phyloP scores from a whole-genome alignment of 2,797 vertebrate species.

The Poliocrania exsul region DNA sequence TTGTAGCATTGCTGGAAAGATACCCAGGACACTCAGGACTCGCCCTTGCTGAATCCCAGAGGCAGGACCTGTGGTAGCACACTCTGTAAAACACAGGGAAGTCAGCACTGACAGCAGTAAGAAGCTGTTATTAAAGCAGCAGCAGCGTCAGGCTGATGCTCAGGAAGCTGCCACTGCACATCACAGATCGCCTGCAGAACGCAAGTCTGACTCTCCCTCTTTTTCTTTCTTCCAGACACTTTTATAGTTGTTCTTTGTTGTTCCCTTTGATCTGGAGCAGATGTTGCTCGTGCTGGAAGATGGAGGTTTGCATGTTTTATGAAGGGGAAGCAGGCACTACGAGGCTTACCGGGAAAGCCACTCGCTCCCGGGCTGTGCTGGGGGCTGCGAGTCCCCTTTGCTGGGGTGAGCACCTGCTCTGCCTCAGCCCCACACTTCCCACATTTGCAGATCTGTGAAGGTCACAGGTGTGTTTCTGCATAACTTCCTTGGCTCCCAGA shows the following conservation, averaged over 20 bases:
- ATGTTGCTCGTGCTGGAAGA: slow-evolving; percentile 15
- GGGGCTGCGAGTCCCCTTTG: background rate
- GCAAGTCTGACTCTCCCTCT: background rate
- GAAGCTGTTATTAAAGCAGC: background rate
- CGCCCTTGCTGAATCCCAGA: fast-evolving
- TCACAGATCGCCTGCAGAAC: slow-evolving; percentile 33
- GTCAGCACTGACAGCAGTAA: background rate
- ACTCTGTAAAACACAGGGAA: background rate
- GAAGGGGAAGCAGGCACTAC: background rate
- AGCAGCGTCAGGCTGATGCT: background rate
- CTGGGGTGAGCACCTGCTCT: background rate
- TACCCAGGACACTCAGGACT: background rate
- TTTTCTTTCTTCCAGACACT: slow-evolving; percentile 4
- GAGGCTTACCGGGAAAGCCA: background rate
- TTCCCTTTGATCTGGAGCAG: slow-evolving; percentile 57
- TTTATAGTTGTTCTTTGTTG: slow-evolving; percentile 41
- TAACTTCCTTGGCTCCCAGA: background rate
- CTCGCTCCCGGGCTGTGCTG: background rate
- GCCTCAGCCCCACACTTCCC: background rate
- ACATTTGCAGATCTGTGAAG: background rate
- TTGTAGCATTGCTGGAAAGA: fast-evolving
- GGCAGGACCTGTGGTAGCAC: background rate
- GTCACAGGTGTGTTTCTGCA: fast-evolving
- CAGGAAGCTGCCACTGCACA: background rate
- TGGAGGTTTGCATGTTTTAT: slow-evolving; percentile 30